Conservation (phyloP, 2,113 vertebrate species). For the Chionodraco myersi region DNA sequence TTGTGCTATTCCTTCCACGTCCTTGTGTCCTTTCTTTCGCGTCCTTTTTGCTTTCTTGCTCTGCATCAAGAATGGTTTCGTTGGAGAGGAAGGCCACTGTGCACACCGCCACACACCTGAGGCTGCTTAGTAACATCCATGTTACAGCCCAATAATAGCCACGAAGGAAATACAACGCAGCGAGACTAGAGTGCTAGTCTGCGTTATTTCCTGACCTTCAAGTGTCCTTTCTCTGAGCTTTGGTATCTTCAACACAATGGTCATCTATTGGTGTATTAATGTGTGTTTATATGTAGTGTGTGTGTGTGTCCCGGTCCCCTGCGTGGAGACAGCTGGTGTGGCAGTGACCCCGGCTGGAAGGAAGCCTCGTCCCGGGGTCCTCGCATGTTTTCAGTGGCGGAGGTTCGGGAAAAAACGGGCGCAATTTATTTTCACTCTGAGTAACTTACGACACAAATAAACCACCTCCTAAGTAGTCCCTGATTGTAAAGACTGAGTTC, state of each 20-base stretch:
- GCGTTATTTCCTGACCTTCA: no score
- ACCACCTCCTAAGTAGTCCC: conserved; percentile 35
- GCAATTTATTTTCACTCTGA: not conserved
- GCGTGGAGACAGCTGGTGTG: conserved; percentile 76
- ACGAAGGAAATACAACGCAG: not conserved
- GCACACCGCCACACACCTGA: not conserved
- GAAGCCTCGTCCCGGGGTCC: conserved; percentile 48
- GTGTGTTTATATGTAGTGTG: conserved; percentile 8
- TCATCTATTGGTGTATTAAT: not conserved
- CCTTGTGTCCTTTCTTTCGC: not conserved
- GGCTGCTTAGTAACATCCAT: not conserved
- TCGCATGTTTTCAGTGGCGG: conserved; percentile 30
- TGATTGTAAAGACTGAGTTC: conserved; percentile 60
- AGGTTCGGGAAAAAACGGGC: not conserved
- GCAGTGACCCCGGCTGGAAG: conserved; percentile 65
- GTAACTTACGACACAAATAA: conserved; percentile 5
- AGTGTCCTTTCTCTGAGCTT: not conserved
- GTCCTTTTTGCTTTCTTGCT: not conserved
- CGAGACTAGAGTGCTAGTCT: no score
- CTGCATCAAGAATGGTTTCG: not conserved
- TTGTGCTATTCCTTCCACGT: conserved; percentile 5
- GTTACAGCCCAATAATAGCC: not conserved
- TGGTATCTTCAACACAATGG: not conserved
- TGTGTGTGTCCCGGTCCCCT: conserved; percentile 56
- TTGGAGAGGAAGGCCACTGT: not conserved